Conservation (phyloP, 2,113 vertebrate genomes). For the Tupaia tana region DNA sequence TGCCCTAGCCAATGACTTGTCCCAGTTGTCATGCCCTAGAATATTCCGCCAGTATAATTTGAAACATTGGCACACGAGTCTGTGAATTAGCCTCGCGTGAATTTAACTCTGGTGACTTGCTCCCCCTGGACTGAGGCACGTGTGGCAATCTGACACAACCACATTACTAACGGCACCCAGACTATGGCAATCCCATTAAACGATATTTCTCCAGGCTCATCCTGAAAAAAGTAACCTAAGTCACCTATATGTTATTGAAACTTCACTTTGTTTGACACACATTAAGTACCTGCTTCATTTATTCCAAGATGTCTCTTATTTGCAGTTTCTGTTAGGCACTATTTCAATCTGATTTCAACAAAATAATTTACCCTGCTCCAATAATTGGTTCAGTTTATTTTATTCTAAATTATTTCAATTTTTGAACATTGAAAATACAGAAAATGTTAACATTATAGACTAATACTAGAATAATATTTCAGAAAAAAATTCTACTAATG, state of each 20-base stretch:
- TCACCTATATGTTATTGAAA: not conserved
- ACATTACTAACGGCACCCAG: not conserved
- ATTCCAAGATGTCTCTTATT: not conserved
- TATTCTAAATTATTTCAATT: not conserved
- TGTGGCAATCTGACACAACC: constrained; percentile 1
- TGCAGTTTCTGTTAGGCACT: not conserved
- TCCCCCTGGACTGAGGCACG: constrained; percentile 33
- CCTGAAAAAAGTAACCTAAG: not conserved
- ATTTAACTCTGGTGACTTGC: constrained; percentile 49
- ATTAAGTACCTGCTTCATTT: not conserved
- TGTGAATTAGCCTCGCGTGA: constrained; percentile 62
- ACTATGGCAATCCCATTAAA: constrained; percentile 44
- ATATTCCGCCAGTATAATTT: constrained; percentile 49
- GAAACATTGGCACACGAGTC: constrained; percentile 6
- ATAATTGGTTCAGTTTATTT: not conserved
- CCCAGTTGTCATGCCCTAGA: constrained; percentile 68
- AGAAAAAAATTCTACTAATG: not conserved
- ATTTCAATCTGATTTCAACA: not conserved
- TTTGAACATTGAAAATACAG: not conserved
- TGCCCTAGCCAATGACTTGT: constrained; percentile 71
- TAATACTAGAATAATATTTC: not conserved
- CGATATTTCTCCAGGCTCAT: constrained; percentile 17
- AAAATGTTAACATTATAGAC: not conserved
- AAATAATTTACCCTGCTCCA: not conserved
- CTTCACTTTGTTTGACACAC: not conserved